Evolutionary conservation across 2,797 vertebrate species (phyloP).

Genomic region (Chrosomus eos): DNA sequence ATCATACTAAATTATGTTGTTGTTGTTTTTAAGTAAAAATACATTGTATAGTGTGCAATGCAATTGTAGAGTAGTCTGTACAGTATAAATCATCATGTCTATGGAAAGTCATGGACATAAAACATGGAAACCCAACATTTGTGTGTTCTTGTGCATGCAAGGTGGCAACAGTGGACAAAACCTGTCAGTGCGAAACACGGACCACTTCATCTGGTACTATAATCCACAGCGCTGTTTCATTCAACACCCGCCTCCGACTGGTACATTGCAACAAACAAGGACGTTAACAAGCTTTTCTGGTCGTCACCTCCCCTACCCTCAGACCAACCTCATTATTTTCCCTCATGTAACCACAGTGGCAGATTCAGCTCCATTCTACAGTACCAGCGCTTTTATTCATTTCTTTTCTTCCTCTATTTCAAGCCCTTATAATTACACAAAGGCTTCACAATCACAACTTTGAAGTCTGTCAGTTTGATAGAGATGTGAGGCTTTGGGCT

Average conservation of each 20-base stretch:
- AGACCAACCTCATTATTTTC: constrained; percentile 57
- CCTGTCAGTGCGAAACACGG: constrained; percentile 22
- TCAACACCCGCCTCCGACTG: constrained; percentile 39
- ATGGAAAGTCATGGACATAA: too few species aligned
- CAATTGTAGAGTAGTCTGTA: background rate
- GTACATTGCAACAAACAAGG: constrained; percentile 51
- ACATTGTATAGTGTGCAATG: background rate
- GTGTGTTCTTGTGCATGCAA: constrained; percentile 8
- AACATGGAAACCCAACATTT: background rate
- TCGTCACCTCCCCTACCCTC: constrained; percentile 41
- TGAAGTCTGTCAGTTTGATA: constrained; percentile 31
- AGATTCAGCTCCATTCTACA: constrained; percentile 34
- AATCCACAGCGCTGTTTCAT: constrained; percentile 42
- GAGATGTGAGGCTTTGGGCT: constrained; percentile 25
- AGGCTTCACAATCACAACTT: constrained; percentile 23
- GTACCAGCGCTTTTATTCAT: constrained; percentile 28
- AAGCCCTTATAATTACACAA: constrained; percentile 44
- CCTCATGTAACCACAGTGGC: constrained; percentile 31
- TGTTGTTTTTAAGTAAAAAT: too few species aligned
- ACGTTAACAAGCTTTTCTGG: constrained; percentile 55
- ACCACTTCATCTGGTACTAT: constrained; percentile 30
- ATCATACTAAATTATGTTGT: too few species aligned
- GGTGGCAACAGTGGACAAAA: background rate
- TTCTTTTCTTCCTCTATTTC: constrained; percentile 23
- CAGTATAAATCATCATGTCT: background rate